Conservation (phyloP, 2,888 invertebrate species). For the Tiphia femorata region DNA sequence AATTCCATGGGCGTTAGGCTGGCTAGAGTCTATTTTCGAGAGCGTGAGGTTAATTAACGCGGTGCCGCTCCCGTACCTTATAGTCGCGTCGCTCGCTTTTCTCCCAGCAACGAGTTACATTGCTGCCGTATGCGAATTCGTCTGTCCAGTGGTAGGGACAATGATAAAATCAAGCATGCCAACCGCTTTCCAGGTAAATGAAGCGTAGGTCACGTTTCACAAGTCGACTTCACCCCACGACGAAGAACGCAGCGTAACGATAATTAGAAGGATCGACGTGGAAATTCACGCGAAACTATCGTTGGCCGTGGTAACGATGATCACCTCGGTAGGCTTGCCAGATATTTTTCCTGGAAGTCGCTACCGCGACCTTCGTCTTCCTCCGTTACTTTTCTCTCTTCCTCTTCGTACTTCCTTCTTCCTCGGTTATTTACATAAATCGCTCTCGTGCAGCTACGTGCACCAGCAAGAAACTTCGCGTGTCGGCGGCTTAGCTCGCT, state of each 20-base stretch:
- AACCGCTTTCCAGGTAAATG: constrained; percentile 3
- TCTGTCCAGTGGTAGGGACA: background rate
- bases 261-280: constrained; percentile 22
- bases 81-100: background rate
- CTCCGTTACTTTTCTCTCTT: too few species aligned
- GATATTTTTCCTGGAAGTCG: too few species aligned
- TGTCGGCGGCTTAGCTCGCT: too few species aligned
- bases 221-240: constrained; percentile 7
- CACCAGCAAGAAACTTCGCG: too few species aligned
- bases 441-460: too few species aligned
- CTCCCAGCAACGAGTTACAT: background rate
- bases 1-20: constrained; percentile 7
- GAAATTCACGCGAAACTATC: constrained; percentile 15
- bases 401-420: too few species aligned
- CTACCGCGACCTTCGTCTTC: too few species aligned
- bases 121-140: background rate
- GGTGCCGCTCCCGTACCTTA: background rate
- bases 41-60: background rate
- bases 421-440: too few species aligned
- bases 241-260: constrained; percentile 5
- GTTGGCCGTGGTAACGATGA: constrained; percentile 1
- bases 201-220: constrained; percentile 15
- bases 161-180: background rate
- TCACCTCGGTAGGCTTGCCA: too few species aligned
- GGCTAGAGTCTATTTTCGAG: constrained; percentile 24